Percentiles rank a stretch among this genome's conserved stretches.
phyloP scores from a whole-genome alignment of 1,140 invertebrate genomes.

The Drosophila ercepeae region DNA sequence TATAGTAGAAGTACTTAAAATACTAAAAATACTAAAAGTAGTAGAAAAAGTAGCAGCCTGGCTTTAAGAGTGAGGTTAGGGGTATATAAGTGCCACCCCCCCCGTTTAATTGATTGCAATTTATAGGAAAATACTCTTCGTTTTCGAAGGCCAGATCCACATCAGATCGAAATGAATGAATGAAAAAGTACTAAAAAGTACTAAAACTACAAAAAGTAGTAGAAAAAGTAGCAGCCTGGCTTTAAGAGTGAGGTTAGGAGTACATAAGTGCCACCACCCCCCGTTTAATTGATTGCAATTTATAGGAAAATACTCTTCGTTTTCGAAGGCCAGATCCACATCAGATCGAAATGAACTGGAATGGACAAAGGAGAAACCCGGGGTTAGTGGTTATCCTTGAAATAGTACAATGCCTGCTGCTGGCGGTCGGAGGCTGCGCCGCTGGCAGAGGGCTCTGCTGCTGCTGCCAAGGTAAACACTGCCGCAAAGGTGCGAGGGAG shows the following conservation, averaged over 20 bases:
- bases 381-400: slow-evolving; percentile 77
- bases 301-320: slow-evolving; percentile 55
- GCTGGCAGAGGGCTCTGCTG: slow-evolving; percentile 38
- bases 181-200: too few relatives aligned
- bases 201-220: too few relatives aligned
- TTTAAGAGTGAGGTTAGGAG: too few relatives aligned
- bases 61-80: too few relatives aligned
- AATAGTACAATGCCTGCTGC: slow-evolving; percentile 80
- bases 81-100: too few relatives aligned
- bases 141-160: slow-evolving; percentile 21
- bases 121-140: slow-evolving; percentile 59
- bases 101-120: slow-evolving; percentile 80
- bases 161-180: too few relatives aligned
- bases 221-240: too few relatives aligned
- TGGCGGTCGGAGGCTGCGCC: slow-evolving; percentile 52
- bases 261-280: too few relatives aligned
- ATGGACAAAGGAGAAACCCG: slow-evolving; percentile 33
- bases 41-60: too few relatives aligned
- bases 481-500: slow-evolving; percentile 51
- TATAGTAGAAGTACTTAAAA: too few relatives aligned
- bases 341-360: not conserved
- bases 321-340: slow-evolving; percentile 22
- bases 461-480: slow-evolving; percentile 46
- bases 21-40: too few relatives aligned
- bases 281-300: slow-evolving; percentile 81